Evolutionary conservation across 2,797 vertebrate species (phyloP).

Genomic region (Sebastes taczanowskii): DNA sequence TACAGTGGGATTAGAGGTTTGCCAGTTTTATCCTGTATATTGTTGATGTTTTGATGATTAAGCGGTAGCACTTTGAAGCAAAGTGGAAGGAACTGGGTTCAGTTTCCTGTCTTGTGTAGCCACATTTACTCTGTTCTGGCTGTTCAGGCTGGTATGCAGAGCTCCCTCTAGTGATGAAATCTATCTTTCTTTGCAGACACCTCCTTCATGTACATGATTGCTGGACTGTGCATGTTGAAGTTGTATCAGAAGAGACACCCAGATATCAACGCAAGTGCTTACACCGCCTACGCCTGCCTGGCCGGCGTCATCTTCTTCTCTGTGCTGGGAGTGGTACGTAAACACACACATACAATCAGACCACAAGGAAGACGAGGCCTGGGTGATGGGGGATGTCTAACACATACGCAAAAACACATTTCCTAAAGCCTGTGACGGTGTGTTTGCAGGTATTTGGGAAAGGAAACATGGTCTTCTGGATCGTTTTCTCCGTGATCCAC

Average conservation of each 20-base stretch:
- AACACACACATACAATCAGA: neutral
- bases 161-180: neutral
- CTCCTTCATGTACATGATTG: constrained; percentile 99
- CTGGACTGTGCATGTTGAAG: constrained; percentile 97
- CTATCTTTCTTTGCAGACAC: constrained; percentile 83
- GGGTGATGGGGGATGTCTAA: neutral
- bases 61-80: neutral
- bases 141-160: neutral
- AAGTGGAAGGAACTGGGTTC: neutral
- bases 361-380: too few species aligned
- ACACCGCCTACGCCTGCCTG: constrained; percentile 95
- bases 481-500: constrained; percentile 94
- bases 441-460: constrained; percentile 90
- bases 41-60: neutral
- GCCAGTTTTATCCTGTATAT: neutral
- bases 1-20: neutral
- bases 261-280: constrained; percentile 97
- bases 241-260: constrained; percentile 98
- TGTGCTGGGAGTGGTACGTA: constrained; percentile 93
- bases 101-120: neutral
- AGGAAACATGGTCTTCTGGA: constrained; percentile 93
- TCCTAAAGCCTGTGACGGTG: neutral
- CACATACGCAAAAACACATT: neutral
- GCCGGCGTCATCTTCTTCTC: constrained; percentile 97
- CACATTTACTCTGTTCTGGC: neutral